These are phyloP conservation scores for Clanis bilineata DNA, from an alignment of 2,888 invertebrate species.

Conservation along the genomic window DNA sequence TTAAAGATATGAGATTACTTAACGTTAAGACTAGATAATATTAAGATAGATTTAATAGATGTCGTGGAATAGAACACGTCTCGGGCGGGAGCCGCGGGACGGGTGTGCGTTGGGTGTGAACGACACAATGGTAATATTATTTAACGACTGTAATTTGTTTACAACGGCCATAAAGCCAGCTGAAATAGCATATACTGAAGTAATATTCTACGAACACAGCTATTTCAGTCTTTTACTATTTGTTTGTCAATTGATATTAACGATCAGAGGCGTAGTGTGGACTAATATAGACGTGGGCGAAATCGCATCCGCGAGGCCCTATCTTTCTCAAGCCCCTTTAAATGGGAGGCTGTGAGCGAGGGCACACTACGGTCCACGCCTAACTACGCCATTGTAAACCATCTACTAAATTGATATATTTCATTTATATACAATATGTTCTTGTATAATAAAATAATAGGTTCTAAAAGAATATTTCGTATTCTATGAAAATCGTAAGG, in stretches of 20 bases:
- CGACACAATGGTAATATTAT: constrained; percentile 42
- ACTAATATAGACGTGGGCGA: too few species aligned
- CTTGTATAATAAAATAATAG: background rate
- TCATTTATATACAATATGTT: background rate
- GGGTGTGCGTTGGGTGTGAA: constrained; percentile 72
- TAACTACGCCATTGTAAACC: background rate
- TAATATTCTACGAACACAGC: constrained; percentile 10
- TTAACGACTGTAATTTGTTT: constrained; percentile 37
- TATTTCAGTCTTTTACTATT: constrained; percentile 13
- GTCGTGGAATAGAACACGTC: constrained; percentile 81
- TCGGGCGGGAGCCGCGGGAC: constrained; percentile 74
- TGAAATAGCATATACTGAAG: constrained; percentile 9
- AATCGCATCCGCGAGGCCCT: too few species aligned
- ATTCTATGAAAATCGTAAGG: background rate
- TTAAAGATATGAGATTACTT: constrained; percentile 23
- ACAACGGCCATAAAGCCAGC: constrained; percentile 17
- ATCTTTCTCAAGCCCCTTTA: too few species aligned
- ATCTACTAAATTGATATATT: background rate
- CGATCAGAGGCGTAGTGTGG: too few species aligned
- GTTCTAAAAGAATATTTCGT: background rate
- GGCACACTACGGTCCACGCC: too few species aligned
- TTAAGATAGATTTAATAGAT: constrained; percentile 52
- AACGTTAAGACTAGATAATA: constrained; percentile 46
- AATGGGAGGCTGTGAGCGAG: too few species aligned
- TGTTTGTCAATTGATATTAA: too few species aligned